Evolutionary conservation across 2,113 vertebrate genomes (phyloP).

Genomic region (Osmerus mordax): DNA sequence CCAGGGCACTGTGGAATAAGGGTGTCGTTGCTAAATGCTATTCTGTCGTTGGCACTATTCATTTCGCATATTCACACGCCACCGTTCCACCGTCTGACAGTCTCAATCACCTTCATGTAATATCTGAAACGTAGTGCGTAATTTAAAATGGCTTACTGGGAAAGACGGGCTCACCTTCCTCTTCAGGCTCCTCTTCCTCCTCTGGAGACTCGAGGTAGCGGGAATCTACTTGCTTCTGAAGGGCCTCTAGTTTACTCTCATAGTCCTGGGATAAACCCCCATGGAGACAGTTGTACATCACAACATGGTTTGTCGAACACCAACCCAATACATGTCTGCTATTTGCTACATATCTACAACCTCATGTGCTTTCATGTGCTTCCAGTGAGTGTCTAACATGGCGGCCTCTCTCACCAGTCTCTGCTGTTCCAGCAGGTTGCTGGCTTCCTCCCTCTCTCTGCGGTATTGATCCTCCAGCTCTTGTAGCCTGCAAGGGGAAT

Average conservation of each 20-base stretch:
- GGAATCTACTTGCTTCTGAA: slow-evolving; percentile 93
- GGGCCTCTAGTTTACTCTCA: slow-evolving; percentile 93
- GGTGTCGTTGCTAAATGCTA: too few relatives aligned
- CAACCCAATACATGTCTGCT: background rate
- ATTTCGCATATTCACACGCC: too few relatives aligned
- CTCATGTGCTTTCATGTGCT: background rate
- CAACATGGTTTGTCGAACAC: background rate
- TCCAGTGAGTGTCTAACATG: background rate
- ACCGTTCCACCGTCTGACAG: too few relatives aligned
- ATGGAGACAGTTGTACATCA: background rate
- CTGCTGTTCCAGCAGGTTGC: slow-evolving; percentile 95
- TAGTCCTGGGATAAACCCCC: slow-evolving; percentile 79
- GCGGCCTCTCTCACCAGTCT: slow-evolving; percentile 79
- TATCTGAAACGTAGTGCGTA: background rate
- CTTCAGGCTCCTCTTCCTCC: slow-evolving; percentile 93
- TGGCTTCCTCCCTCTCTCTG: slow-evolving; percentile 91
- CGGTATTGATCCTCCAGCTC: slow-evolving; percentile 96
- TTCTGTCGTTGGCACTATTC: too few relatives aligned
- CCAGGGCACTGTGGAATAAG: slow-evolving; percentile 81
- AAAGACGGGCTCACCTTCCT: slow-evolving; percentile 82
- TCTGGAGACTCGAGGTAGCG: slow-evolving; percentile 87
- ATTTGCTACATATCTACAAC: background rate
- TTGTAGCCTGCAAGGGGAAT: slow-evolving; percentile 77
- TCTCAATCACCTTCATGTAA: background rate
- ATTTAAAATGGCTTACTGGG: background rate